Conservation (phyloP, 2,113 vertebrate genomes). For the Siphamia tubifer region DNA sequence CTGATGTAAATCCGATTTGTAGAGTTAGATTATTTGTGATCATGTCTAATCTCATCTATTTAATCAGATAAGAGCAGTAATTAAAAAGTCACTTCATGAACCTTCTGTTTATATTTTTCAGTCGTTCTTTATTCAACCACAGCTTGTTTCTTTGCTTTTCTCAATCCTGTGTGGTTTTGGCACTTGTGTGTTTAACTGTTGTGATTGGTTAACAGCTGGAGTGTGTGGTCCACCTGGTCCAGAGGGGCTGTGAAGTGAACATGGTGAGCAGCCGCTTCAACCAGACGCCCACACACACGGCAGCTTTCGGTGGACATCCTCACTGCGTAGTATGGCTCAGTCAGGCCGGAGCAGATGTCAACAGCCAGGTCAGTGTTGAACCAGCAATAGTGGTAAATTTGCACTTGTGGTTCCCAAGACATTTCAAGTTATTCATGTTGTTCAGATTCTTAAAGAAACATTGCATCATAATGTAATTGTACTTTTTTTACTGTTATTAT, state of each 20-base stretch:
- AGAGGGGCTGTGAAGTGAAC: conserved; percentile 91
- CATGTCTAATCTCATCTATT: too few relatives aligned
- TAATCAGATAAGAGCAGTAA: too few relatives aligned
- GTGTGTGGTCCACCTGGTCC: conserved; percentile 89
- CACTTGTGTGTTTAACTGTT: background rate
- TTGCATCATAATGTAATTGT: too few relatives aligned
- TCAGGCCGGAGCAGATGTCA: conserved; percentile 91
- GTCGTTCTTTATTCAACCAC: background rate
- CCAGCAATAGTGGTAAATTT: too few relatives aligned
- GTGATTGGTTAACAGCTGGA: conserved; percentile 83
- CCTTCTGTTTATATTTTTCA: background rate
- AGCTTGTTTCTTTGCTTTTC: background rate
- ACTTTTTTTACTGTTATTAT: too few relatives aligned
- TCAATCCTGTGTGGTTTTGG: background rate
- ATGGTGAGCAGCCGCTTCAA: conserved; percentile 87
- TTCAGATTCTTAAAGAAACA: too few relatives aligned
- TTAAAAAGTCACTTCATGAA: too few relatives aligned
- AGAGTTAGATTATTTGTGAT: too few relatives aligned
- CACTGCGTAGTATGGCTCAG: conserved; percentile 93
- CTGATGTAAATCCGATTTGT: too few relatives aligned
- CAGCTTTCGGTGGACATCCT: conserved; percentile 94
- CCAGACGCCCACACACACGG: conserved; percentile 93
- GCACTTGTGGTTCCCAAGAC: too few relatives aligned
- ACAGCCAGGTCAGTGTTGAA: conserved; percentile 85
- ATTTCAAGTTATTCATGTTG: too few relatives aligned